phyloP scores from a whole-genome alignment of 2,888 invertebrate species.

The Phragmatobia fuliginosa region DNA sequence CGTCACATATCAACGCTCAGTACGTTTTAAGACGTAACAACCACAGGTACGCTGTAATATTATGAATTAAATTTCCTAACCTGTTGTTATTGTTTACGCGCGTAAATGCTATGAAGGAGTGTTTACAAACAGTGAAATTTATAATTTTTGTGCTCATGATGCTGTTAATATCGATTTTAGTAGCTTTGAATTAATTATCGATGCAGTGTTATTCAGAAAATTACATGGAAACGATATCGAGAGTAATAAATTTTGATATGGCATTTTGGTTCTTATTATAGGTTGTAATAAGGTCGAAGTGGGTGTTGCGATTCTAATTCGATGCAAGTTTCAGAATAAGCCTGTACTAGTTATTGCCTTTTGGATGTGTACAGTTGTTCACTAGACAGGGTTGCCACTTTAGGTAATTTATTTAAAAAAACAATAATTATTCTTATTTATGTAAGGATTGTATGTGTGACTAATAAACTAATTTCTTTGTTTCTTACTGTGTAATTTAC shows the following conservation, averaged over 20 bases:
- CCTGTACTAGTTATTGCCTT: slow-evolving; percentile 65
- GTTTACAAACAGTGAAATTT: slow-evolving; percentile 48
- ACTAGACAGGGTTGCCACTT: slow-evolving; percentile 37
- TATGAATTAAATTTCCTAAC: slow-evolving; percentile 52
- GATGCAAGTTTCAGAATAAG: slow-evolving; percentile 69
- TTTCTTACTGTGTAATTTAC: too few species aligned
- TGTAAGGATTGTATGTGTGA: too few species aligned
- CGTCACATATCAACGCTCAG: background rate
- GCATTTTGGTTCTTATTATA: slow-evolving; percentile 59
- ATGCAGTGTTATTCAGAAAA: slow-evolving; percentile 69
- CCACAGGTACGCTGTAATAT: slow-evolving; percentile 49
- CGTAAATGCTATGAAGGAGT: slow-evolving; percentile 53
- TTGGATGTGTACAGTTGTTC: slow-evolving; percentile 47
- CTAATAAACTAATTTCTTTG: too few species aligned
- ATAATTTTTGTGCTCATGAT: slow-evolving; percentile 26
- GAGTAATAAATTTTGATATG: slow-evolving; percentile 28
- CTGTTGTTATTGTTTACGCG: slow-evolving; percentile 64
- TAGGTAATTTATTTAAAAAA: slow-evolving; percentile 27
- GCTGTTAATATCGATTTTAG: slow-evolving; percentile 49
- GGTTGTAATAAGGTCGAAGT: slow-evolving; percentile 58
- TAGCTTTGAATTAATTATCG: slow-evolving; percentile 63
- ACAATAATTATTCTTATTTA: too few species aligned
- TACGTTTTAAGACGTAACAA: slow-evolving; percentile 5
- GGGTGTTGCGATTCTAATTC: slow-evolving; percentile 40
- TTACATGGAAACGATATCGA: slow-evolving; percentile 58